Evolutionary conservation across 2,888 invertebrate genomes (phyloP), one percentile per base, ranked within the genome.

Genomic region (Sympetrum striolatum): DNA sequence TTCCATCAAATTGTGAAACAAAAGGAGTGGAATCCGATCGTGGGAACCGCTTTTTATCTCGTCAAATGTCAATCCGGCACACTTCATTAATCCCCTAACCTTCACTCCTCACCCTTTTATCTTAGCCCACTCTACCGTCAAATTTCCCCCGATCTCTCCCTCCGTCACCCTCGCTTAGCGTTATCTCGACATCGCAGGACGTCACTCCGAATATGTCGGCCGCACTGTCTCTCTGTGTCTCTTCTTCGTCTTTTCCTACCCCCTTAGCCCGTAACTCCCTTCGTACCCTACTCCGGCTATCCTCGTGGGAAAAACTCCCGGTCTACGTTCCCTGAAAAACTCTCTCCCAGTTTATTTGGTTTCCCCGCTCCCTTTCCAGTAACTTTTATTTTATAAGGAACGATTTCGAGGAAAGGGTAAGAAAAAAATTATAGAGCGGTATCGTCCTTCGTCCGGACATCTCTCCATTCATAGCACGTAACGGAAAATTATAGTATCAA

Each of bases 181-280:
- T 86, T 86, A 86, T 86, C 86, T 86, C 86, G 53, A 37, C 86
- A 86, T 82, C 82, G 35, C 31, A 31, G 53, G 58, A 82, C 86
- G 86, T 86, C 86, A 86, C 58, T 86, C 86, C 64, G 86, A 86
- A 86, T 86, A 86, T 86, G 86, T 86, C 60, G 82, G 58, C 82
- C 81, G 48, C 58, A 82, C 35, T 58, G 18, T 58, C 35, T 58
- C 18, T 82, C 82, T 60, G 58, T 31, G 35, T 25, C 6, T 3
- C 31, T 14, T 35, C 35, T 35, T 3, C 25, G 25, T 48, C 15
- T 14, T 25, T 25, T 81, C 14, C 53, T 53, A 25, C 14, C 82
- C 31, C 12, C n/a, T n/a, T n/a, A n/a, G n/a, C n/a, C n/a, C n/a
- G n/a, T n/a, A 6, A 14, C 18, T 31, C 25, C 48, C 14, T 44